Evolutionary conservation across 1,140 invertebrate species (phyloP).

Genomic region (Megalonaias nervosa): DNA sequence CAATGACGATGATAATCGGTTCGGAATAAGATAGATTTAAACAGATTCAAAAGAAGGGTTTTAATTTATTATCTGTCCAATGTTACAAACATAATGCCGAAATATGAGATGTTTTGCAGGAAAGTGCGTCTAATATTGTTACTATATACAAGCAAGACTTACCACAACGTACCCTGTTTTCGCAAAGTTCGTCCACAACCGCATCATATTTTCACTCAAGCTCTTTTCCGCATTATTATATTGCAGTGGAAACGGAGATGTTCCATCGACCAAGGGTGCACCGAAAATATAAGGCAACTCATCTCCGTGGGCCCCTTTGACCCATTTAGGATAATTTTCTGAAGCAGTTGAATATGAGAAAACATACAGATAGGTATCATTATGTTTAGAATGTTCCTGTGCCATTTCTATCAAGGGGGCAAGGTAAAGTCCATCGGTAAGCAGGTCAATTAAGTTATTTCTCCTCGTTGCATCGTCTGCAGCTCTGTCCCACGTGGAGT

Average conservation of each 20-base stretch:
- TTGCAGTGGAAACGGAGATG: constrained; percentile 88
- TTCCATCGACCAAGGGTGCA: constrained; percentile 84
- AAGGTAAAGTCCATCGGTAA: constrained; percentile 91
- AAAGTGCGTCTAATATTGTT: too few relatives aligned
- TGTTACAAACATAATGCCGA: too few relatives aligned
- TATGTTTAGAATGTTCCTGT: constrained; percentile 85
- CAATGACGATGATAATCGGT: too few relatives aligned
- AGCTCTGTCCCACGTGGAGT: constrained; percentile 72
- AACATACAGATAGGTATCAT: constrained; percentile 65
- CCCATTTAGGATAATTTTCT: constrained; percentile 76
- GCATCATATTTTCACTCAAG: constrained; percentile 93
- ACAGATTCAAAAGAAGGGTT: too few relatives aligned
- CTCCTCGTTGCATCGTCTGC: constrained; percentile 82
- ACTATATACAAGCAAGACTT: not conserved
- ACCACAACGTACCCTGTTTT: constrained; percentile 88
- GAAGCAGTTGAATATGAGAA: constrained; percentile 86
- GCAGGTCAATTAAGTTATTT: constrained; percentile 91
- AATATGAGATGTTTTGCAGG: too few relatives aligned
- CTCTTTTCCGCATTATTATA: constrained; percentile 92
- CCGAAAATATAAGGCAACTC: constrained; percentile 95
- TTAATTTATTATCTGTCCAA: too few relatives aligned
- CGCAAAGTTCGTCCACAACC: constrained; percentile 97
- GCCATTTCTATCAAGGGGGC: constrained; percentile 93
- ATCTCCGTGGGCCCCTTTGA: constrained; percentile 84
- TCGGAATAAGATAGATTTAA: too few relatives aligned